Evolutionary conservation across 2,888 invertebrate genomes (phyloP), one percentile per base, ranked within the genome.

Genomic region (Cyclophora punctaria): DNA sequence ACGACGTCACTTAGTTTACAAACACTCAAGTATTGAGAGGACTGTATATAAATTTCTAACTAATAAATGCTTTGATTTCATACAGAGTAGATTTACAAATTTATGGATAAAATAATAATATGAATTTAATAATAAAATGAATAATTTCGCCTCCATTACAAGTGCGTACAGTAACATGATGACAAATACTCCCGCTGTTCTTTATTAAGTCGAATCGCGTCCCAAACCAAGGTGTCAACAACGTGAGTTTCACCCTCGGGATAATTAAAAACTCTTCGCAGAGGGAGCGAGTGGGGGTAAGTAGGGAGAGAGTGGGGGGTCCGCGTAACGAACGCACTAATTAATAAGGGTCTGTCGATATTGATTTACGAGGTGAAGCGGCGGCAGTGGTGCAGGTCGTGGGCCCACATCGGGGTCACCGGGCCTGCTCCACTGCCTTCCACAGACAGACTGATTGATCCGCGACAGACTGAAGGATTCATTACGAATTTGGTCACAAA

Each of bases 331-430:
- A 83, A 85, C 85, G 84, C 84, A 83, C 85, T 86, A 87, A 87
- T 87, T 87, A 87, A 86, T 86, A 84, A 84, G 83, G 85, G 85
- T 82, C 83, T 80, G 82, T 73, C 83, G 83, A 86, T 87, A 87
- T 87, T 86, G 86, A 87, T 87, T 87, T 83, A 86, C 83, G 83
- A 78, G 73, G 80, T 66, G 66, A 70, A 71, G 73, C 75, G 77
- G 73, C 71, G 72, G 67, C 69, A 62, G 60, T 56, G 60, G 20
- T 20, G 20, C 42, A 7, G 42, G 47, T 62, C 66, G 58, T 58
- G 61, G 20, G 20, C 20, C 20, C 20, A 20, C 1, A 20, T 20
- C 20, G 20, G 64, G 61, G 62, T 20, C 20, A 20, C 20, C 20
- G 20, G 20, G 20, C 20, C 20, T 20, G 20, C 20, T 20, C 20